phyloP scores from a whole-genome alignment of 2,113 vertebrate species.

The Paratilapia polleni region DNA sequence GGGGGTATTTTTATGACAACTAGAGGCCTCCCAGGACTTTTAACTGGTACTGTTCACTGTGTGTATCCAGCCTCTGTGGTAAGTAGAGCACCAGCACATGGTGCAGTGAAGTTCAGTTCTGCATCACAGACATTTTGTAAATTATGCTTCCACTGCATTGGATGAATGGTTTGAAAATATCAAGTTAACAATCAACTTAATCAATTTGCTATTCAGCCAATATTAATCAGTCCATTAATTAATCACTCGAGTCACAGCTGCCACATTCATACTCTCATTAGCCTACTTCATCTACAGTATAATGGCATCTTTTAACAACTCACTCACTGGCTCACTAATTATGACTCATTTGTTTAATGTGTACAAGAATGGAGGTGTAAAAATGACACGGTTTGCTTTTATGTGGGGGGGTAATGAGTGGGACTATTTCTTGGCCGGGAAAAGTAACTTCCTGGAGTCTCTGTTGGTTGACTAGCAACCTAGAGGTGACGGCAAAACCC shows the following conservation, averaged over 20 bases:
- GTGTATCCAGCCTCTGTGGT: conserved; percentile 36
- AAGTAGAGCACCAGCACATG: conserved; percentile 50
- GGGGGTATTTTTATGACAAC: conserved; percentile 61
- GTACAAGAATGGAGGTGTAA: conserved; percentile 9
- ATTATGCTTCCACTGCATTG: conserved; percentile 16
- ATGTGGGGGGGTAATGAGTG: background rate
- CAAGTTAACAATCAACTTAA: conserved; percentile 48
- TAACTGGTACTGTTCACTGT: conserved; percentile 51
- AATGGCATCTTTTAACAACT: conserved; percentile 33
- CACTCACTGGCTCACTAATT: conserved; percentile 30
- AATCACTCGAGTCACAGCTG: conserved; percentile 59
- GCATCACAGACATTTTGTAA: conserved; percentile 16
- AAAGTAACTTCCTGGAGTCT: conserved; percentile 25
- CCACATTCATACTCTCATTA: conserved; percentile 60
- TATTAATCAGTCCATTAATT: conserved; percentile 57
- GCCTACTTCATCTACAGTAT: conserved; percentile 41
- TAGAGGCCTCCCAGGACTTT: conserved; percentile 63
- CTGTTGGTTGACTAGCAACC: conserved; percentile 14
- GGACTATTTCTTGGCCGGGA: conserved; percentile 3
- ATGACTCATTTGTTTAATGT: conserved; percentile 19
- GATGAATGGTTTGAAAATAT: conserved; percentile 14
- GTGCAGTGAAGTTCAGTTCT: conserved; percentile 35
- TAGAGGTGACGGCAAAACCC: conserved; percentile 3
- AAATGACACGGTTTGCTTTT: background rate
- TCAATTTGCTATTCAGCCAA: conserved; percentile 60